These are phyloP conservation scores for Marmota monax DNA, from an alignment of 2,113 vertebrate species.

Conservation along the genomic window DNA sequence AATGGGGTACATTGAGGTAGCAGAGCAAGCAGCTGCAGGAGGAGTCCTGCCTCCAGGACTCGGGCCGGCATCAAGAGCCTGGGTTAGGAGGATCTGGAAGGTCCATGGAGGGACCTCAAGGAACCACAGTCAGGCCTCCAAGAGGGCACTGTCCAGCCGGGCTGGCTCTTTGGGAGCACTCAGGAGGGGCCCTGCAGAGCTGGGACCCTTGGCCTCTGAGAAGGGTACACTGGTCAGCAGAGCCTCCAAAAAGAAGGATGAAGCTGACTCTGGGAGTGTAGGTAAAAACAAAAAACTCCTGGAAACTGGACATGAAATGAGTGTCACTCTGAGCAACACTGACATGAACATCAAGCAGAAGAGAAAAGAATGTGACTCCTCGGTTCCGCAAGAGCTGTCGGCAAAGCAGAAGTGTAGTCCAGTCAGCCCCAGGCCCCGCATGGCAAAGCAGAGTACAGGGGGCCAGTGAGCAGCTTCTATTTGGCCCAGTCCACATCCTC, in stretches of 20 bases:
- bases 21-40: background rate
- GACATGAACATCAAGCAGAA: background rate
- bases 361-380: background rate
- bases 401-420: background rate
- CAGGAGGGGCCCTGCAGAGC: background rate
- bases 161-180: background rate
- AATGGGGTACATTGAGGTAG: background rate
- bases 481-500: background rate
- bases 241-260: background rate
- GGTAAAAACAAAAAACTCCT: background rate
- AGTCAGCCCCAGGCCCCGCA: background rate
- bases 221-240: too few species aligned
- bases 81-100: background rate
- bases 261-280: background rate
- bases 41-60: background rate
- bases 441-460: background rate
- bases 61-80: background rate
- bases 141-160: background rate
- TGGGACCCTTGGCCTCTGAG: background rate
- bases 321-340: background rate
- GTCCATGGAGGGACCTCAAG: background rate
- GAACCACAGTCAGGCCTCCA: background rate
- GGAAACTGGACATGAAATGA: background rate
- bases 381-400: background rate
- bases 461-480: background rate